These are phyloP conservation scores for Linnaemya tessellans DNA, from an alignment of 2,888 invertebrate genomes.

Conservation along the genomic window DNA sequence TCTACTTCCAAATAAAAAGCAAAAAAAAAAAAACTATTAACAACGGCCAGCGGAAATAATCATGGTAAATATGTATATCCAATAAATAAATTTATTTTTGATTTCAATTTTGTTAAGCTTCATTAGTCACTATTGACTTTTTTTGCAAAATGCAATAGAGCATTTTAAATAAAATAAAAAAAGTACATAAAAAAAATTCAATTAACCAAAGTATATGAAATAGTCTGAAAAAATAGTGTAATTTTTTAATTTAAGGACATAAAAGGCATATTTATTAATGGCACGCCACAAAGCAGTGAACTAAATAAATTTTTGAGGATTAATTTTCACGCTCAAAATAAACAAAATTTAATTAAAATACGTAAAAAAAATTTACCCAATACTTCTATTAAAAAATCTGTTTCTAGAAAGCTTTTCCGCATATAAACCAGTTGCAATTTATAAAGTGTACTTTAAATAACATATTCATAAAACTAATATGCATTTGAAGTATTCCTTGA, in stretches of 20 bases:
- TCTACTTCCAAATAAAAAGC: not conserved
- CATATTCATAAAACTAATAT: too few species aligned
- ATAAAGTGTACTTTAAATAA: too few species aligned
- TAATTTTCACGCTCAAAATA: too few species aligned
- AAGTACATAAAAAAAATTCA: not conserved
- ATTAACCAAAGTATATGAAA: not conserved
- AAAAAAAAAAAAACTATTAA: not conserved
- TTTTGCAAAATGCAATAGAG: slow-evolving; percentile 30
- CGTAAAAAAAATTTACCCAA: too few species aligned
- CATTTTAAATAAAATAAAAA: slow-evolving; percentile 20
- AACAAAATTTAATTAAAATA: too few species aligned
- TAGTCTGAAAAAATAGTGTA: not conserved
- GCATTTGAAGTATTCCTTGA: too few species aligned
- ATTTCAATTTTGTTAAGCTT: slow-evolving; percentile 31
- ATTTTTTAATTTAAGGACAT: not conserved
- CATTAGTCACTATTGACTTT: slow-evolving; percentile 47
- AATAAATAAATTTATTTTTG: slow-evolving; percentile 47
- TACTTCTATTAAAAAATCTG: too few species aligned
- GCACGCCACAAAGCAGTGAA: not conserved
- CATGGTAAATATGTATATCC: slow-evolving; percentile 5
- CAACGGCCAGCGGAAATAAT: slow-evolving; percentile 34
- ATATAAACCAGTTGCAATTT: too few species aligned
- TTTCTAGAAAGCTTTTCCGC: too few species aligned
- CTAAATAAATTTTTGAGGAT: too few species aligned
- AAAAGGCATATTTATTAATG: not conserved